Evolutionary conservation across 2,888 invertebrate species (phyloP), one percentile per base, ranked within the genome.

Genomic region (Drosophila antonietae): DNA sequence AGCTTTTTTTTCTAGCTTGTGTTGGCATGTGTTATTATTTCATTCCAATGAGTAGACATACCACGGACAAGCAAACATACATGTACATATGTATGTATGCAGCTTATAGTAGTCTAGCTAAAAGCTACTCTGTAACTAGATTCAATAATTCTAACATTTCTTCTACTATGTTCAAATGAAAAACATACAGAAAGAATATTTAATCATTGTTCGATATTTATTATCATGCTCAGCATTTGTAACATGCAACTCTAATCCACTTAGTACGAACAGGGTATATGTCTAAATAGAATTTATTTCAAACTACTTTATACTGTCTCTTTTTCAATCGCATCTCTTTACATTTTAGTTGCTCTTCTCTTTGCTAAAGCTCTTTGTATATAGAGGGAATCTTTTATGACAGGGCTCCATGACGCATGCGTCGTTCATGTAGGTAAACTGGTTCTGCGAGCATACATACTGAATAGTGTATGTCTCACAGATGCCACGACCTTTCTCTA

Each of bases 271-370:
- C 15, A 62, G 62, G 35, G 62, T 31, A 61, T 44, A 12, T 2
- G 5, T 12, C 0, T 35, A 7, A 37, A n/a, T 46, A 10, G 5
- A 23, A 37, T 37, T 35, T 20, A 10, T 37, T 15, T 56, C 55
- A 14, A 41, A 5, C 18, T 33, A 43, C 0, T 15, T 37, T 28
- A 33, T n/a, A n/a, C 20, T 33, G 4, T 0, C 15, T 39, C 37
- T 64, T 37, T 64, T 47, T 35, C 14, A n/a, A 6, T 1, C 6
- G 3, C 6, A 28, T 65, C 66, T 64, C 64, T 64, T 64, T 10
- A 4, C 15, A 33, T 9, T 9, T 2, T 1, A 2, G 35, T 8
- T 10, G 3, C 66, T 35, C n/a, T 66, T 15, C 66, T 64, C 41
- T 66, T 66, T 28, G 12, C 6, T 35, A 33, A 47, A 39, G 20